Evolutionary conservation across 2,888 invertebrate genomes (phyloP), one percentile per base, ranked within the genome.

Genomic region (Ochropleura leucogaster): DNA sequence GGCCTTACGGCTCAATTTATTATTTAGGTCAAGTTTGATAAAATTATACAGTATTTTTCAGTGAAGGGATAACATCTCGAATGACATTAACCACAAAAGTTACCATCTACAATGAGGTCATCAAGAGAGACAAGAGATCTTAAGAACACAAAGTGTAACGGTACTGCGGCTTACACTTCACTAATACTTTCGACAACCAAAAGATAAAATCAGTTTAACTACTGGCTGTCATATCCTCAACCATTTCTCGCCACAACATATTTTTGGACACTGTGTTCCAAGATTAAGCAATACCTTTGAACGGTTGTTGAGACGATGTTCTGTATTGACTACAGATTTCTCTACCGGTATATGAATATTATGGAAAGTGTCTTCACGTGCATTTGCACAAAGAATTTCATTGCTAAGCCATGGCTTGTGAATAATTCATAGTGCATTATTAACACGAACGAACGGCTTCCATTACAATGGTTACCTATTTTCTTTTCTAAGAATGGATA

Each of bases 391-490:
- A 87, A 89, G 88, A 91, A 90, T 91, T 92, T 90, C 89, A 91
- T 91, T 89, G 90, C 89, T 86, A 85, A 86, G 84, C 84, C 85
- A 88, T 89, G 85, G 85, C 89, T 89, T 82, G 88, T 94, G 92
- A 94, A 95, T 95, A 89, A 95, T 95, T 94, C 95, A 94, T 94
- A 88, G 75, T 86, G 88, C 89, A 89, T 89, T 91, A 92, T 91
- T 87, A 88, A 86, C 92, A 91, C 92, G 91, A 90, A 87, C 85
- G 51, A 66, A 79, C 83, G 82, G 77, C 83, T 82, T 84, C 84
- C 79, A 81, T 83, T 30, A 85, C 85, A 88, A 85, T 89, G 83
- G 86, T 91, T 90, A 92, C 94, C 94, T 88, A 94, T 93, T 94
- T 94, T 92, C 90, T 90, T 90, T 93, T 90, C 92, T 88, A 72